These are phyloP conservation scores for Vimba vimba DNA, from an alignment of 2,113 vertebrate species.

Conservation along the genomic window DNA sequence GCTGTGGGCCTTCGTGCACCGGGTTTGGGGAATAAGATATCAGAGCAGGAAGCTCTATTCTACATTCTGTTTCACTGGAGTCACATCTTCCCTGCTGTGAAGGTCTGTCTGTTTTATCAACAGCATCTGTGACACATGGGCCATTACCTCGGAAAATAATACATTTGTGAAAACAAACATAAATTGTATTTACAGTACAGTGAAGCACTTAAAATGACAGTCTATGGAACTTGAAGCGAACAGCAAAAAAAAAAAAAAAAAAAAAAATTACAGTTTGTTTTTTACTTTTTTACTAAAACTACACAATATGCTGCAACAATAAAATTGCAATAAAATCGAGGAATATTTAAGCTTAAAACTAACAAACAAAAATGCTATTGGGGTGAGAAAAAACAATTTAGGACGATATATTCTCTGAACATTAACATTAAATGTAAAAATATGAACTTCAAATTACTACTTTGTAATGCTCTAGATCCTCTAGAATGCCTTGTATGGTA, in stretches of 20 bases:
- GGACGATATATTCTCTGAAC: too few species aligned
- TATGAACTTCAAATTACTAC: neutral
- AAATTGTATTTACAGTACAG: neutral
- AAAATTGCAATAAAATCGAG: neutral
- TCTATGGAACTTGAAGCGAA: neutral
- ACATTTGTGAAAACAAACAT: neutral
- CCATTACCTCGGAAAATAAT: neutral
- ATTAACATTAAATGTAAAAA: too few species aligned
- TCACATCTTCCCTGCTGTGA: conserved; percentile 9
- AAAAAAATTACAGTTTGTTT: neutral
- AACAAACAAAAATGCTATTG: too few species aligned
- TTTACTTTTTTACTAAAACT: neutral
- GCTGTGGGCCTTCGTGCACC: neutral
- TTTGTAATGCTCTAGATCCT: too few species aligned
- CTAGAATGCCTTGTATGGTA: neutral
- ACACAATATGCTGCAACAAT: too few species aligned
- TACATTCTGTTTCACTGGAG: conserved; percentile 7
- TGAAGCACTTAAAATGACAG: neutral
- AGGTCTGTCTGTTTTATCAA: neutral
- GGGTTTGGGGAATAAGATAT: conserved; percentile 11
- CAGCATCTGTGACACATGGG: neutral
- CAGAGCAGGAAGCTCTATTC: neutral
- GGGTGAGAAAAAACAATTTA: too few species aligned
- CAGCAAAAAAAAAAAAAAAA: neutral
- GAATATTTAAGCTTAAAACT: neutral